Evolutionary conservation across 2,113 vertebrate species (phyloP).

Genomic region (Passer montanus): DNA sequence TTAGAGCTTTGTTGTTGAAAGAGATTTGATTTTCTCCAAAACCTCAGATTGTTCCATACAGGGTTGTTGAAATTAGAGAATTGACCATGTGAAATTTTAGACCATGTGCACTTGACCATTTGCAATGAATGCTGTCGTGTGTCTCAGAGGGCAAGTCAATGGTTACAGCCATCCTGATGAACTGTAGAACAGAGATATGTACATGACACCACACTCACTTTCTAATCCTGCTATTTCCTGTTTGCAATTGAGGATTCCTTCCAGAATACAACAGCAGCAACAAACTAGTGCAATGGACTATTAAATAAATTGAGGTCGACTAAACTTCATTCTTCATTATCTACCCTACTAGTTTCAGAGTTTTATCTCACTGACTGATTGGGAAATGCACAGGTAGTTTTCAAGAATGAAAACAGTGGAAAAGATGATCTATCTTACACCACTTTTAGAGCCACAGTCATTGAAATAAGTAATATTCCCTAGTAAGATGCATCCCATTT

Average conservation of each 20-base stretch:
- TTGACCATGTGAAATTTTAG: not conserved
- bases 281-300: not conserved
- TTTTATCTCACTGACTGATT: not conserved
- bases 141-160: not conserved
- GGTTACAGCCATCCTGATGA: not conserved
- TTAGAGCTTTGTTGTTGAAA: not conserved
- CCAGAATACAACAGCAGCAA: not conserved
- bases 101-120: too few relatives aligned
- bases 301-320: not conserved
- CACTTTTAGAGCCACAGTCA: not conserved
- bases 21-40: not conserved
- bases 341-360: not conserved
- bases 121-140: not conserved
- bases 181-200: not conserved
- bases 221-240: not conserved
- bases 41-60: not conserved
- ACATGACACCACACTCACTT: not conserved
- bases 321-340: not conserved
- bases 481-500: not conserved
- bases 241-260: not conserved
- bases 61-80: not conserved
- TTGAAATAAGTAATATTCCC: not conserved
- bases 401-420: not conserved
- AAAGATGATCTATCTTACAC: not conserved
- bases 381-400: not conserved